Percentiles rank a stretch among this genome's conserved stretches.
Evolutionary conservation across 2,888 invertebrate genomes (phyloP).

Genomic region (Agrotis exclamationis): DNA sequence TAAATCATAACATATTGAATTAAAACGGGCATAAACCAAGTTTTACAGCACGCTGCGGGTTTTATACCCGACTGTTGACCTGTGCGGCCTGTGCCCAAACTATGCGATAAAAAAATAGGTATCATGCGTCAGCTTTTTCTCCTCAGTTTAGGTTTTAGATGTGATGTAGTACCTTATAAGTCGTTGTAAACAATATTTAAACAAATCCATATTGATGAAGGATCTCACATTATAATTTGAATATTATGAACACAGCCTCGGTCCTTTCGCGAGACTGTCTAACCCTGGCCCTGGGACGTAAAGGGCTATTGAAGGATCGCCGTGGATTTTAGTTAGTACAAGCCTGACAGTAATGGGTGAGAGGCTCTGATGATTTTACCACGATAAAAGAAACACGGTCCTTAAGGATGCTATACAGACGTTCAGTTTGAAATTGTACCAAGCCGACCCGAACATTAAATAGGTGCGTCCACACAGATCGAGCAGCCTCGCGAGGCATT

Average conservation of each 20-base stretch:
- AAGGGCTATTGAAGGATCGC: too few species aligned
- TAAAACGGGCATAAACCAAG: constrained; percentile 69
- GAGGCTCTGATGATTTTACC: too few species aligned
- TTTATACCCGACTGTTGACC: constrained; percentile 63
- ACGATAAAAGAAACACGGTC: background rate
- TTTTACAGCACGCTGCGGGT: constrained; percentile 67
- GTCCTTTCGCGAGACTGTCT: too few species aligned
- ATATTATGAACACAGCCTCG: too few species aligned
- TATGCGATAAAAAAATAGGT: constrained; percentile 63
- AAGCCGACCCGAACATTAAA: too few species aligned
- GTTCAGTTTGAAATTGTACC: background rate
- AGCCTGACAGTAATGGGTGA: too few species aligned
- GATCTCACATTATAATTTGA: too few species aligned
- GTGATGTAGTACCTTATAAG: background rate
- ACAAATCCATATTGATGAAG: background rate
- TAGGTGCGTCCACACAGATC: too few species aligned
- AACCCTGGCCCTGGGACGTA: too few species aligned
- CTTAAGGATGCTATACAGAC: background rate
- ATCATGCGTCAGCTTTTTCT: constrained; percentile 32
- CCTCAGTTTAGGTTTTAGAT: constrained; percentile 37
- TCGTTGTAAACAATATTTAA: constrained; percentile 4
- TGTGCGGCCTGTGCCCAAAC: constrained; percentile 59
- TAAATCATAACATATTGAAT: constrained; percentile 79
- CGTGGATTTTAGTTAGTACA: too few species aligned
- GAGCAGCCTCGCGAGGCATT: too few species aligned